Evolutionary conservation across 2,888 invertebrate genomes (phyloP).

Genomic region (Dryomyza anilis): DNA sequence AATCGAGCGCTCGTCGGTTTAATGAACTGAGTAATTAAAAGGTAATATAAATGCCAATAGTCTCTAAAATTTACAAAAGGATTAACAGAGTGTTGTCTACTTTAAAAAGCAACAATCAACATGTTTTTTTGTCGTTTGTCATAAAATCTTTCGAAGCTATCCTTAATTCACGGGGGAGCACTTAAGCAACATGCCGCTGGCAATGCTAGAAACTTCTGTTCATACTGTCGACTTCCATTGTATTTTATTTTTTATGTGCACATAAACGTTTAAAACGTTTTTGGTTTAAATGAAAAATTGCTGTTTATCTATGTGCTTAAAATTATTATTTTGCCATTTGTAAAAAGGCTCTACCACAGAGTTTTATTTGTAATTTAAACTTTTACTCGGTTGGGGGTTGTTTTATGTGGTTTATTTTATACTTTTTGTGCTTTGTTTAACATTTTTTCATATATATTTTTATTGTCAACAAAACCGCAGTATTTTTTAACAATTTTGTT

Average conservation of each 20-base stretch:
- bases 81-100: too few species aligned
- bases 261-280: conserved; percentile 2
- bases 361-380: background rate
- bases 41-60: too few species aligned
- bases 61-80: too few species aligned
- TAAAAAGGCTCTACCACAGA: background rate
- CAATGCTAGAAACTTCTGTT: conserved; percentile 1
- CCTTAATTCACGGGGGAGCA: conserved; percentile 45
- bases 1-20: too few species aligned
- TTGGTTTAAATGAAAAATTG: too few species aligned
- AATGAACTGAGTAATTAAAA: too few species aligned
- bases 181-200: conserved; percentile 32
- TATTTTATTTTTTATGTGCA: too few species aligned
- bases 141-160: background rate
- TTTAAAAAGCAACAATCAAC: too few species aligned
- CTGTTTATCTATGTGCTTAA: background rate
- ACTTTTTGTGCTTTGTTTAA: conserved; percentile 8
- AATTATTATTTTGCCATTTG: conserved; percentile 6
- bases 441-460: background rate
- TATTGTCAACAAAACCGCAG: background rate
- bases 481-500: background rate
- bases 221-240: too few species aligned
- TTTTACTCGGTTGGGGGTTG: conserved; percentile 16
- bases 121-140: too few species aligned
- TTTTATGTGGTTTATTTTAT: conserved; percentile 11